phyloP scores from a whole-genome alignment of 2,797 vertebrate species.

The Loriculus beryllinus region DNA sequence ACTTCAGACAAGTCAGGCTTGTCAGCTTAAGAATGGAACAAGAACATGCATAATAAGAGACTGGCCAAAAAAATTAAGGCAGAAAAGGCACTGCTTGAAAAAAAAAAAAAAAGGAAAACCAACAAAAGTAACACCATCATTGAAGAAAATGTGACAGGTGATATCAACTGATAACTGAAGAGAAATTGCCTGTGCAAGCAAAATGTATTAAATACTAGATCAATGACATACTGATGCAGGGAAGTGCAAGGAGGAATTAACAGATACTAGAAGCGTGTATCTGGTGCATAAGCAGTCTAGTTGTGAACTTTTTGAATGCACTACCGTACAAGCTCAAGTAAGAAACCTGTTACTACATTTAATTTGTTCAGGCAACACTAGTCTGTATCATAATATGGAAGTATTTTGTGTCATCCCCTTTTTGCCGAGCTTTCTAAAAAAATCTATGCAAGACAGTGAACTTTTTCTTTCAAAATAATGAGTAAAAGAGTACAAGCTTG shows the following conservation, averaged over 20 bases:
- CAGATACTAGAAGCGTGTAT: not conserved
- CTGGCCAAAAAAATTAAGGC: not conserved
- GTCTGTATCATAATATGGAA: not conserved
- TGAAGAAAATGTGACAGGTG: not conserved
- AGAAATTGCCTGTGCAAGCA: not conserved
- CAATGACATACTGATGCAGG: not conserved
- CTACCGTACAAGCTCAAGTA: not conserved
- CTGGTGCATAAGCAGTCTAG: not conserved
- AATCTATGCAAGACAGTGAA: not conserved
- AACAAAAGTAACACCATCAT: not conserved
- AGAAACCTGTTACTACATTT: not conserved
- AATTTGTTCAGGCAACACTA: not conserved
- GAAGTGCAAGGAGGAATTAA: not conserved
- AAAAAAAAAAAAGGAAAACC: not conserved
- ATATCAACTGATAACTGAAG: not conserved
- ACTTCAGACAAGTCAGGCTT: not conserved
- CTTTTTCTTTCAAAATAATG: not conserved
- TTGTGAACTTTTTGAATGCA: not conserved
- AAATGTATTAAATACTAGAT: not conserved
- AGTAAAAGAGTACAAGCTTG: not conserved
- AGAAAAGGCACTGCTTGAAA: not conserved
- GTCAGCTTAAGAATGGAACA: not conserved
- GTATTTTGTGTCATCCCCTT: fast-evolving
- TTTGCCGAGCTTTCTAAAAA: not conserved
- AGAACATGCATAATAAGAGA: not conserved